Evolutionary conservation across 2,888 invertebrate species (phyloP).

Genomic region (Corythucha ciliata): DNA sequence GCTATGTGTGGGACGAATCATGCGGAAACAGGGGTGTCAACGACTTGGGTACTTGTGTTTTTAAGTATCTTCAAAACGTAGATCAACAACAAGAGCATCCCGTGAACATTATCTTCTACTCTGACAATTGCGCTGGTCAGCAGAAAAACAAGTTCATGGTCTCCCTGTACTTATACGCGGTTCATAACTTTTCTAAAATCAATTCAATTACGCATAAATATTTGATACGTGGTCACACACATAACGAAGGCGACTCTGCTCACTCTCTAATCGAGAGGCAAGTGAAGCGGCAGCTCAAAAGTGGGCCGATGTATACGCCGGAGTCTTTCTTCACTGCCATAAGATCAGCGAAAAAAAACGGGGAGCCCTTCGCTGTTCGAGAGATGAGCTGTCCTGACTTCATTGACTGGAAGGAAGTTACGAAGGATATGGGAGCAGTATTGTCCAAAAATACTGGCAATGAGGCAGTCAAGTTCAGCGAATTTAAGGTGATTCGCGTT

Average conservation of each 20-base stretch:
- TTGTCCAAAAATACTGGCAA: too few relatives aligned
- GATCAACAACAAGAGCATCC: not conserved
- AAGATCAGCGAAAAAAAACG: not conserved
- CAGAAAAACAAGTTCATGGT: conserved; percentile 31
- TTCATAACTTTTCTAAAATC: conserved; percentile 20
- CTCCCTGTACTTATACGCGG: too few relatives aligned
- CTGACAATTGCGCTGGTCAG: conserved; percentile 27
- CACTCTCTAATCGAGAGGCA: conserved; percentile 30
- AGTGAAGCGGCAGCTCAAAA: conserved; percentile 26
- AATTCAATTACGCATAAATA: conserved; percentile 30
- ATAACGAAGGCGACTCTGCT: conserved; percentile 31
- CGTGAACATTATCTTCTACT: not conserved
- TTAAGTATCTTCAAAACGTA: conserved; percentile 19
- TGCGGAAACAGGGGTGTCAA: conserved; percentile 30
- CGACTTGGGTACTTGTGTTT: conserved; percentile 34
- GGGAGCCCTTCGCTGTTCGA: not conserved
- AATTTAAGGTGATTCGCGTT: not conserved
- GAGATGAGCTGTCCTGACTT: not conserved
- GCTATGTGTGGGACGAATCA: conserved; percentile 34
- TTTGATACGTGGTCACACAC: conserved; percentile 30
- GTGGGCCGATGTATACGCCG: conserved; percentile 26
- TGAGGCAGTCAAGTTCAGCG: not conserved
- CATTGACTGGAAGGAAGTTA: not conserved
- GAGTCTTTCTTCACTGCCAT: not conserved
- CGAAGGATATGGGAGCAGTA: not conserved